Evolutionary conservation across 2,888 invertebrate genomes (phyloP), one percentile per base, ranked within the genome.

Genomic region (Arrhopalites spinosus): DNA sequence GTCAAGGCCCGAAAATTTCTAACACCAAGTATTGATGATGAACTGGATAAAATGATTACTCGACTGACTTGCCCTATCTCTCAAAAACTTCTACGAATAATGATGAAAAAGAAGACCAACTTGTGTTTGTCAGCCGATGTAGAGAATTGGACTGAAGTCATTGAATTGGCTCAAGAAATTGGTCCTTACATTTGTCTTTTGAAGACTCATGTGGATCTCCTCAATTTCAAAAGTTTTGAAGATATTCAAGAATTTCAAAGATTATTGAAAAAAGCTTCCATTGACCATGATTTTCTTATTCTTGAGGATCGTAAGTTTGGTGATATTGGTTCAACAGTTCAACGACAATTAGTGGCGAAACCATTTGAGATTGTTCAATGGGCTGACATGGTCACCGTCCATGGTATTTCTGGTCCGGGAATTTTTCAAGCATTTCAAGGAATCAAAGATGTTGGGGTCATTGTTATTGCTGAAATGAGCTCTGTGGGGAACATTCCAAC

Each of bases 241-340:
- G 97, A 98, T 83, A 93, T 95, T 36, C 87, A 98, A 23, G 90
- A 91, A 81, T 80, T 81, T 43, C 67, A 71, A 29, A 45, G 47
- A 86, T 86, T 20, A 87, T 88, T 84, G 84, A 86, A 29, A 84
- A 85, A 2, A 80, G 82, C 29, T 75, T 84, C 64, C 81, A 83
- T 2, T 83, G 86, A 67, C 83, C 88, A 29, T 81, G 87, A n/a
- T 80, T 98, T 99, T 85, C 85, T 98, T 13, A 88, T 99, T 47
- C 91, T 99, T 88, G 98, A 98, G 87, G 98, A 99, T 85, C 89
- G 98, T 82, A 99, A 99, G 86, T 97, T 94, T 87, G 94, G 93
- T 2, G 99, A 99, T 86, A 98, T 98, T 84, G 98, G 98, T 0
- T 92, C 94, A 85, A 97, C 96, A 0, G 95, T 95, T 0, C 88